Evolutionary conservation across 1,140 invertebrate genomes (phyloP).

Genomic region (Gryon sp.): DNA sequence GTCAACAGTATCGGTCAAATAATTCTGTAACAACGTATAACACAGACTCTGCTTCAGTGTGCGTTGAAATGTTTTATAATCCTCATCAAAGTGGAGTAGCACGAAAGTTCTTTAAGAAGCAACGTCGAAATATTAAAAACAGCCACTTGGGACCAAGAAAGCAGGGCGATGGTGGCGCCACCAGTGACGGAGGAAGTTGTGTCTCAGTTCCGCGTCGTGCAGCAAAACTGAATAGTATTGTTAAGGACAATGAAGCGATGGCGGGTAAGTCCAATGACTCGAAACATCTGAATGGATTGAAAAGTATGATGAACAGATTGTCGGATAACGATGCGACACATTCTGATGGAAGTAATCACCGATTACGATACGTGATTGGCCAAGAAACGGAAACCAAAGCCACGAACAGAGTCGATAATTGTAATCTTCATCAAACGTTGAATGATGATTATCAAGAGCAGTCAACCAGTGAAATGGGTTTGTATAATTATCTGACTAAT

Average conservation of each 20-base stretch:
- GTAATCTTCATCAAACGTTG: constrained; percentile 11
- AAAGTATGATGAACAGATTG: constrained; percentile 84
- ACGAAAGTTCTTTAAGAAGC: constrained; percentile 94
- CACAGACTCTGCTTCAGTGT: constrained; percentile 81
- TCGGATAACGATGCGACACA: constrained; percentile 81
- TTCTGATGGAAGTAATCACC: constrained; percentile 74
- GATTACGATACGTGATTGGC: constrained; percentile 73
- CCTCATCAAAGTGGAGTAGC: constrained; percentile 95
- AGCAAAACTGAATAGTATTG: constrained; percentile 80
- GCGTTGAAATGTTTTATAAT: constrained; percentile 93
- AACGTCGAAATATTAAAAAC: constrained; percentile 86
- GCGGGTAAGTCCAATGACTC: constrained; percentile 87
- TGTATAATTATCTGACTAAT: too few relatives aligned
- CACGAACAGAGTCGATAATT: constrained; percentile 69
- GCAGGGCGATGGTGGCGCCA: constrained; percentile 83
- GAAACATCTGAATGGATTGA: constrained; percentile 79
- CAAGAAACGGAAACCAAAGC: constrained; percentile 69
- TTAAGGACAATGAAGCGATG: constrained; percentile 84
- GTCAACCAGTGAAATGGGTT: constrained; percentile 51
- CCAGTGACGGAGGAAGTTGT: constrained; percentile 79
- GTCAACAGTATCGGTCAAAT: constrained; percentile 85
- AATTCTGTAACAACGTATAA: constrained; percentile 85
- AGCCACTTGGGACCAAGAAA: constrained; percentile 86
- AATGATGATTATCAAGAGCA: constrained; percentile 48
- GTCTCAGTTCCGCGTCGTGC: constrained; percentile 76